Conservation (phyloP, 2,113 vertebrate genomes). For the Monopterus albus region DNA sequence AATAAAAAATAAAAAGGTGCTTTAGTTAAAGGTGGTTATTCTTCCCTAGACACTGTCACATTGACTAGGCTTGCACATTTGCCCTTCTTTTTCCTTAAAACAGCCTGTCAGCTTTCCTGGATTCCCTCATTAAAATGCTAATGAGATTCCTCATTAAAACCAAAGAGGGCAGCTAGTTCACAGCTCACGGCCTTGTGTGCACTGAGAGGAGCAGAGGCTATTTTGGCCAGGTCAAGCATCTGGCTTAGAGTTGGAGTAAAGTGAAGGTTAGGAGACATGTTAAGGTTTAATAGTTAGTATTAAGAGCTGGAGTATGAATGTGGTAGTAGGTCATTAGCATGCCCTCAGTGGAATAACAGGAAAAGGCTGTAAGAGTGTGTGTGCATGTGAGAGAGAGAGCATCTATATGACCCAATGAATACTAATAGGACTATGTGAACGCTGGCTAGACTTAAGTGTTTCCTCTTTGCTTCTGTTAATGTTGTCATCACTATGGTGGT, state of each 20-base stretch:
- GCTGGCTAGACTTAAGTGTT: slow-evolving; percentile 37
- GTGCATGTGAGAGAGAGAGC: slow-evolving; percentile 32
- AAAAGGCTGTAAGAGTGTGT: slow-evolving; percentile 35
- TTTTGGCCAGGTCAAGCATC: slow-evolving; percentile 52
- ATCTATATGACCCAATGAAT: slow-evolving; percentile 57
- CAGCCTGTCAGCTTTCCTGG: slow-evolving; percentile 53
- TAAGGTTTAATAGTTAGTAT: slow-evolving; percentile 53
- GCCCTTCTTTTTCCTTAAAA: slow-evolving; percentile 47
- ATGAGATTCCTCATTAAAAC: slow-evolving; percentile 71
- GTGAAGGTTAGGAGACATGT: slow-evolving; percentile 51
- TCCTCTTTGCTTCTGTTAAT: slow-evolving; percentile 36
- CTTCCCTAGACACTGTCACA: slow-evolving; percentile 31
- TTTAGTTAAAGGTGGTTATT: slow-evolving; percentile 14
- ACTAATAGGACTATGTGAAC: slow-evolving; percentile 50
- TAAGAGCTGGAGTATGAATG: slow-evolving; percentile 26
- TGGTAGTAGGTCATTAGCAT: slow-evolving; percentile 29
- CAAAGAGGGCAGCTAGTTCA: slow-evolving; percentile 36
- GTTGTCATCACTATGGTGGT: slow-evolving; percentile 38
- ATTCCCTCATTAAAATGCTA: slow-evolving; percentile 68
- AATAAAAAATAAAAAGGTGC: not conserved
- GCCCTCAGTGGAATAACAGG: slow-evolving; percentile 21
- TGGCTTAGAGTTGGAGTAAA: slow-evolving; percentile 43
- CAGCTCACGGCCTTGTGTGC: slow-evolving; percentile 5
- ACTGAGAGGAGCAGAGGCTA: slow-evolving; percentile 20
- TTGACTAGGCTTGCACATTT: slow-evolving; percentile 37